Evolutionary conservation across 2,797 vertebrate genomes (phyloP), one percentile per base, ranked within the genome.

Genomic region (Caiman crocodilus): DNA sequence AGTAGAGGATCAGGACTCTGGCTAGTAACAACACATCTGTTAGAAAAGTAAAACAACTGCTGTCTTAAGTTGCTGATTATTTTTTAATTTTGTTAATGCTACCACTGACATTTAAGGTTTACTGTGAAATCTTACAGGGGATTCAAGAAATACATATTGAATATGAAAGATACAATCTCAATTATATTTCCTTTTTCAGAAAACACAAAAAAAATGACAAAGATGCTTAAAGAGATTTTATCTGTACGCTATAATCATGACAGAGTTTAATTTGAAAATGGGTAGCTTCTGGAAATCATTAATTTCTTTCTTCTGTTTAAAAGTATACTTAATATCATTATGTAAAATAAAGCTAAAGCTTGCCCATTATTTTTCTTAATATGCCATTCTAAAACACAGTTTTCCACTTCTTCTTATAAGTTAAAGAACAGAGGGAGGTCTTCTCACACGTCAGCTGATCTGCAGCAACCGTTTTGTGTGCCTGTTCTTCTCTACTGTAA

Each of bases 251-350:
- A 65, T 7, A 65, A 17, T 65, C 28, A 9, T 17, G 21, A 42
- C 42, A 5, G 57, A 20, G 30, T 25, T 76, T 21, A 12, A 76
- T 56, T 76, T n/a, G 20, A 23, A 18, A 21, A n/a, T 4, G 20
- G 42, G 15, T 61, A 11, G 25, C 32, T 25, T n/a, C 57, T 25
- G 79, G 23, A 16, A 28, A 61, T 5, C 69, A 59, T 14, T 5
- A 55, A 67, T 76, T 55, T 6, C 42, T 30, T 12, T 76, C 55
- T 76, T 76, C 14, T 20, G 59, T 76, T 88, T 26, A 86, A 18
- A 57, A 4, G 5, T 1, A 0, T 7, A 80, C 35, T 18, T 3
- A 0, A 64, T 55, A 5, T 32, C 30, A 69, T 69, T 69, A 69
- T 32, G 21, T 69, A 88, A 85, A 92, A 77, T 14, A 67, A 5